These are phyloP conservation scores for Bufo bufo DNA, from an alignment of 2,113 vertebrate genomes.

Conservation along the genomic window DNA sequence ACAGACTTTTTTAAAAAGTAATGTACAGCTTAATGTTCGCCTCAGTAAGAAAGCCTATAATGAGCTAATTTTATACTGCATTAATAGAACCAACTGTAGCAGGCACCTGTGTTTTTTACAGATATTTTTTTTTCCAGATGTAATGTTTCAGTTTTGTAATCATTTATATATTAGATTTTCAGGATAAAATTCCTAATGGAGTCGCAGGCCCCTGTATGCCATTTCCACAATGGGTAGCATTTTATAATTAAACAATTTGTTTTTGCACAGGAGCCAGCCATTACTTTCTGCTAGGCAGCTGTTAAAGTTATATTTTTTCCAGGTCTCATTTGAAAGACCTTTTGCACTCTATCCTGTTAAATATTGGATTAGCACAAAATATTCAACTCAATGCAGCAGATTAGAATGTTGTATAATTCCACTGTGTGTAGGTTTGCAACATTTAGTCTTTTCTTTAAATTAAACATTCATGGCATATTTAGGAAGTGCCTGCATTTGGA, in stretches of 20 bases:
- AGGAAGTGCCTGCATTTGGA: not conserved
- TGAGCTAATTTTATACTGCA: constrained; percentile 51
- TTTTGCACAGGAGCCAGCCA: constrained; percentile 51
- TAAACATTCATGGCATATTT: constrained; percentile 12
- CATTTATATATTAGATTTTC: constrained; percentile 51
- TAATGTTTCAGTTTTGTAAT: constrained; percentile 53
- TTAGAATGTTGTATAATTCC: constrained; percentile 6
- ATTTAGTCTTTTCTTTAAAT: constrained; percentile 11
- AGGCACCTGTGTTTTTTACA: constrained; percentile 30
- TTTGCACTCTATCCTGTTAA: constrained; percentile 32
- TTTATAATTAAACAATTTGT: constrained; percentile 60
- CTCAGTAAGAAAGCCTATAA: constrained; percentile 42
- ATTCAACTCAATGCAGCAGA: constrained; percentile 3
- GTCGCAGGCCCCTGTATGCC: constrained; percentile 38
- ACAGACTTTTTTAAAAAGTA: constrained; percentile 8
- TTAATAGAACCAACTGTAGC: constrained; percentile 34
- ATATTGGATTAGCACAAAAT: constrained; percentile 43
- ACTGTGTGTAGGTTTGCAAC: not conserved
- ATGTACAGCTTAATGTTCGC: constrained; percentile 37
- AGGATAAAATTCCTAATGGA: constrained; percentile 52
- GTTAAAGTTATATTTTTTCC: constrained; percentile 11
- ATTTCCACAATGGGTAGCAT: constrained; percentile 56
- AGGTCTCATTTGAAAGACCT: constrained; percentile 25
- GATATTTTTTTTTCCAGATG: not conserved
- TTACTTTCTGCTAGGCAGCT: constrained; percentile 16